These are phyloP conservation scores for Scomber scombrus DNA, from an alignment of 2,113 vertebrate species.

Conservation along the genomic window DNA sequence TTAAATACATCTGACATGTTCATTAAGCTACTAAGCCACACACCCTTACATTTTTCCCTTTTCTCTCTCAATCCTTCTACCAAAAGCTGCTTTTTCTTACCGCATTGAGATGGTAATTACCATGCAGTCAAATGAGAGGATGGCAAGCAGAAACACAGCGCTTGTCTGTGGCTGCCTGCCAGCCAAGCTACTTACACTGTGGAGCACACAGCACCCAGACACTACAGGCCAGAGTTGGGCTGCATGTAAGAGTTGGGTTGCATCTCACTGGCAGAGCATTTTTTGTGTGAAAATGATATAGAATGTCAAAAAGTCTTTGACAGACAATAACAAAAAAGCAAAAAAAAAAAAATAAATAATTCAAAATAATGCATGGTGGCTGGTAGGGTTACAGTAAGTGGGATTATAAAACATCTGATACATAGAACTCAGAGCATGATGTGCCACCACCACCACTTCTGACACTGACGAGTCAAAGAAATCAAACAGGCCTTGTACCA, in stretches of 20 bases:
- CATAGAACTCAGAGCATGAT: constrained; percentile 15
- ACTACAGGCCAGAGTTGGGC: constrained; percentile 54
- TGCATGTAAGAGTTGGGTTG: constrained; percentile 17
- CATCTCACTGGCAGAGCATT: constrained; percentile 45
- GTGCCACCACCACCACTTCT: background rate
- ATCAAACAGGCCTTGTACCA: constrained; percentile 39
- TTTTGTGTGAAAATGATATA: constrained; percentile 38
- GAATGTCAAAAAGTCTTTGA: constrained; percentile 30
- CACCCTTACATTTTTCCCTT: constrained; percentile 65
- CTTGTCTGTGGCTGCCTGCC: constrained; percentile 75
- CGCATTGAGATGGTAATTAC: constrained; percentile 77
- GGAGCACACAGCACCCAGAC: constrained; percentile 58
- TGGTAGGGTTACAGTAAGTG: background rate
- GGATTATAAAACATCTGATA: constrained; percentile 18
- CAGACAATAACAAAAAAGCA: constrained; percentile 24
- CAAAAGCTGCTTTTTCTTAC: constrained; percentile 74
- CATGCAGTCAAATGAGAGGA: constrained; percentile 80
- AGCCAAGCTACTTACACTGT: constrained; percentile 72
- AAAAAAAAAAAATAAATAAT: background rate
- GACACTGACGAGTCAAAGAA: constrained; percentile 24
- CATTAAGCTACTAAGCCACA: constrained; percentile 80
- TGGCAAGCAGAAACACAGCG: constrained; percentile 71
- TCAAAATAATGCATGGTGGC: constrained; percentile 19
- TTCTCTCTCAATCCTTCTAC: constrained; percentile 70
- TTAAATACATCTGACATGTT: constrained; percentile 82